Conservation (phyloP, 2,888 invertebrate species). For the Drosophila mercatorum region DNA sequence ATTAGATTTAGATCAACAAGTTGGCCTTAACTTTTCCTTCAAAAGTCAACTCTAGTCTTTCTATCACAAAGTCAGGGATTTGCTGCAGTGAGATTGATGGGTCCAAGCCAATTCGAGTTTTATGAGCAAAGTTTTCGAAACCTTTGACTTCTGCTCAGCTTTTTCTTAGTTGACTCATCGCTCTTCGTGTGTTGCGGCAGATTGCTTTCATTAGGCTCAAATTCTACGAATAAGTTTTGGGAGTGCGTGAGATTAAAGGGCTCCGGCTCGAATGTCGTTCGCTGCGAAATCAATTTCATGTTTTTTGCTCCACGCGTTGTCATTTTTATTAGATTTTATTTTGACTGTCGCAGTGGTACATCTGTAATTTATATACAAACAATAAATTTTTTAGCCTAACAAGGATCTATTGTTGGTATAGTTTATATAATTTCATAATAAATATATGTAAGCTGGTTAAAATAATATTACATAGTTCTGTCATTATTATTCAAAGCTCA, state of each 20-base stretch:
- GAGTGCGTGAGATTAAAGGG: slow-evolving; percentile 43
- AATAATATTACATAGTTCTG: not conserved
- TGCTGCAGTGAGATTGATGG: slow-evolving; percentile 60
- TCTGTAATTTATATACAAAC: slow-evolving; percentile 2
- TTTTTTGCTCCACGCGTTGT: slow-evolving; percentile 36
- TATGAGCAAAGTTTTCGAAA: slow-evolving; percentile 67
- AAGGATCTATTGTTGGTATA: not conserved
- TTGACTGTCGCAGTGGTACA: no score
- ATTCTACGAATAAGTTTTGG: slow-evolving; percentile 41
- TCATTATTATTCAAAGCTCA: not conserved
- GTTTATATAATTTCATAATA: not conserved
- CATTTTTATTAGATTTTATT: slow-evolving; percentile 19
- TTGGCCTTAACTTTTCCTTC: slow-evolving; percentile 47
- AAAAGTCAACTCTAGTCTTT: slow-evolving; percentile 21
- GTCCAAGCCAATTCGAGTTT: slow-evolving; percentile 37
- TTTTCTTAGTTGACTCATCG: slow-evolving; percentile 12
- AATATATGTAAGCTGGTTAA: not conserved
- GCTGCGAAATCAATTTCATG: slow-evolving; percentile 54
- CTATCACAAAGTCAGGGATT: slow-evolving; percentile 32
- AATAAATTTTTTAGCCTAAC: not conserved
- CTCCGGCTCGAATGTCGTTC: slow-evolving; percentile 41
- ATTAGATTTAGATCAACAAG: slow-evolving; percentile 79
- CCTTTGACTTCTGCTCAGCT: slow-evolving; percentile 35
- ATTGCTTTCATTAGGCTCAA: slow-evolving; percentile 74
- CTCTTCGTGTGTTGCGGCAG: slow-evolving; percentile 21